A percentile compares a stretch with the other conserved stretches of the same genome.
These are phyloP conservation scores for Rachycentron canadum DNA, from an alignment of 2,797 vertebrate species.

Conservation along the genomic window DNA sequence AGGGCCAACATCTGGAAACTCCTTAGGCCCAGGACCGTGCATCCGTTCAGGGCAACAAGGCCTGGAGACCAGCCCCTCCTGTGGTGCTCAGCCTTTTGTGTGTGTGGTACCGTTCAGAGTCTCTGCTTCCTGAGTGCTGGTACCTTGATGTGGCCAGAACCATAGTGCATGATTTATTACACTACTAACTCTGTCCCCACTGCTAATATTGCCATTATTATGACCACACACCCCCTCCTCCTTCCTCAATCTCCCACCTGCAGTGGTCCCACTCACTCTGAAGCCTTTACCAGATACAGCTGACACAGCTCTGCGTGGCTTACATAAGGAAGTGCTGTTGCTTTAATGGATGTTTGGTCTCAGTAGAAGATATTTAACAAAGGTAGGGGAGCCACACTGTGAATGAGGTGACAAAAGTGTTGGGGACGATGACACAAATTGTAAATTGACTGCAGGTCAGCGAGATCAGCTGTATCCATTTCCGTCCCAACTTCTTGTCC, in stretches of 20 bases:
- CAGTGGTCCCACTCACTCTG: slow-evolving; percentile 50
- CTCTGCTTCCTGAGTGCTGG: slow-evolving; percentile 76
- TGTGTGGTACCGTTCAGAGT: slow-evolving; percentile 70
- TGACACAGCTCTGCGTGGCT: slow-evolving; percentile 58
- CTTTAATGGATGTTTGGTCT: slow-evolving; percentile 56
- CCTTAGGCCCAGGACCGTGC: slow-evolving; percentile 65
- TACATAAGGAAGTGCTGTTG: slow-evolving; percentile 36
- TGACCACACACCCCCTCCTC: slow-evolving; percentile 49
- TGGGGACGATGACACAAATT: slow-evolving; percentile 31
- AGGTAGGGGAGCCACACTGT: neutral
- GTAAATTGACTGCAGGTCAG: slow-evolving; percentile 33
- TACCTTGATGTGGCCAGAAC: slow-evolving; percentile 81
- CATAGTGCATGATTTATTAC: slow-evolving; percentile 78
- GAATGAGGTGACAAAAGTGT: slow-evolving; percentile 50
- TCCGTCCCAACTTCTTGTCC: slow-evolving; percentile 17
- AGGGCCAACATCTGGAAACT: slow-evolving; percentile 81
- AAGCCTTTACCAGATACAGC: slow-evolving; percentile 61
- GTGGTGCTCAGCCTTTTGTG: slow-evolving; percentile 79
- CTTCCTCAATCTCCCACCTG: slow-evolving; percentile 64
- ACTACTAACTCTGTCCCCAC: slow-evolving; percentile 66
- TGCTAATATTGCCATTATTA: slow-evolving; percentile 72
- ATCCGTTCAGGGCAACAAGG: slow-evolving; percentile 69
- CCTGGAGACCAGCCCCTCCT: slow-evolving; percentile 78
- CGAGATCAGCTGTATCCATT: slow-evolving; percentile 40
- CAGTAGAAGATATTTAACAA: slow-evolving; percentile 48